Evolutionary conservation across 2,888 invertebrate species (phyloP).

Genomic region (Gandaritis pyraliata): DNA sequence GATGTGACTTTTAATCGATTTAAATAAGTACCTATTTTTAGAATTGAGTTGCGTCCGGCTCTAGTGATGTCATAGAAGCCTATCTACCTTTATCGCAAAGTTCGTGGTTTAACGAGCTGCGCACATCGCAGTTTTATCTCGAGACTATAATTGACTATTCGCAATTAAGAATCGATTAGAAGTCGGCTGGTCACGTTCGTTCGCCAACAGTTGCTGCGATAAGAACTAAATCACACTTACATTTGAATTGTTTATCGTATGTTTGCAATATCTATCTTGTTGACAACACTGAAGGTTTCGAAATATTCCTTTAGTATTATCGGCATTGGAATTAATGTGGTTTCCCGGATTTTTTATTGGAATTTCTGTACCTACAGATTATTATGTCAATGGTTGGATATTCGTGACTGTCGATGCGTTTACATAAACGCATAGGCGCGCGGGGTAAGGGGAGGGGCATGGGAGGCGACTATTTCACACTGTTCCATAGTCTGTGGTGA

Average conservation of each 20-base stretch:
- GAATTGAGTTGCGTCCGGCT: constrained; percentile 13
- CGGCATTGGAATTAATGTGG: neutral
- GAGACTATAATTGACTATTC: constrained; percentile 70
- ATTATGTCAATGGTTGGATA: constrained; percentile 39
- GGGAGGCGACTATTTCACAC: constrained; percentile 47
- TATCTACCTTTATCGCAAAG: constrained; percentile 58
- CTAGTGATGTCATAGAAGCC: constrained; percentile 25
- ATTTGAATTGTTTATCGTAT: constrained; percentile 39
- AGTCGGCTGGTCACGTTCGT: constrained; percentile 74
- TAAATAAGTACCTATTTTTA: constrained; percentile 9
- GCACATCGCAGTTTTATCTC: constrained; percentile 72
- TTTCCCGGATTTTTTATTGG: constrained; percentile 9
- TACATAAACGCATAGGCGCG: constrained; percentile 57
- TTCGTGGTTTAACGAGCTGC: constrained; percentile 60
- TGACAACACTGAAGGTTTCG: constrained; percentile 35
- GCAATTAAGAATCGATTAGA: constrained; percentile 83
- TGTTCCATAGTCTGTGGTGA: constrained; percentile 42
- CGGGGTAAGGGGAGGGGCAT: constrained; percentile 39
- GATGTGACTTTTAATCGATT: neutral
- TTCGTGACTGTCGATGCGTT: constrained; percentile 62
- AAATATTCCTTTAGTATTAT: constrained; percentile 25
- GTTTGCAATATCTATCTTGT: constrained; percentile 48
- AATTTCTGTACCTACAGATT: constrained; percentile 25
- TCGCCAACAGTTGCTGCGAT: constrained; percentile 68
- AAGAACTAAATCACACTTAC: constrained; percentile 44